Evolutionary conservation across 35 echinoderm and acorn worm genomes (phyloP), one percentile per base, ranked within the genome.

Genomic region (Hemicentrotus pulcherrimus): DNA sequence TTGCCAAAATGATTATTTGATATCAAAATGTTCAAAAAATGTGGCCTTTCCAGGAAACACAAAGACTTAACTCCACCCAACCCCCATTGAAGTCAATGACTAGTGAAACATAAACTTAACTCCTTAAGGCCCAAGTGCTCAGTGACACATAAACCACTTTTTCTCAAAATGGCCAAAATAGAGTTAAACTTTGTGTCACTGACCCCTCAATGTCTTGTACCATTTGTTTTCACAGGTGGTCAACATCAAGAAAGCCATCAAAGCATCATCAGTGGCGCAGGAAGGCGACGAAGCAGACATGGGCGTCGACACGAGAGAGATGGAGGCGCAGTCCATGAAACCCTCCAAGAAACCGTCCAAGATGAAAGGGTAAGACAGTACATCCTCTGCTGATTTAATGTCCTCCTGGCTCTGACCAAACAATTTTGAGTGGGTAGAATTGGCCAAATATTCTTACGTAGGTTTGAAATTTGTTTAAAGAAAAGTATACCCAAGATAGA

Each of bases 211-310:
- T 86, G 31, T 95, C 41, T 78, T 85, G 30, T 41, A 31, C 35
- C 35, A 41, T 41, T 90, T 32, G 11, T 61, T 94, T 46, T 95
- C 88, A 1, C 92, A 99, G 98, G 98, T 99, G 94, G 92, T 92
- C 18, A 97, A 96, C 86, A 97, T 99, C 86, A 99, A 99, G 96
- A 99, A 99, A 71, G 97, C 98, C 31, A 96, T 99, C 65, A 99
- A 99, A 89, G 98, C 98, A 24, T 95, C 97, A 4, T 98, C 97
- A 52, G 95, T 96, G 33, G 95, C 96, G 60, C 98, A 99, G 94
- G 98, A 99, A 31, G 86, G 94, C 0, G 96, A 97, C 45, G 98
- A 99, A 59, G 91, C 94, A 86, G 95, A 99, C 94, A 99, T 99
- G 98, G 94, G 94, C 3, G 96, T 96, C 9, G 98, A 99, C 48